A percentile compares a stretch with the other conserved stretches of the same genome.
phyloP scores from a whole-genome alignment of 2,113 vertebrate genomes.

The Muntiacus reevesi region DNA sequence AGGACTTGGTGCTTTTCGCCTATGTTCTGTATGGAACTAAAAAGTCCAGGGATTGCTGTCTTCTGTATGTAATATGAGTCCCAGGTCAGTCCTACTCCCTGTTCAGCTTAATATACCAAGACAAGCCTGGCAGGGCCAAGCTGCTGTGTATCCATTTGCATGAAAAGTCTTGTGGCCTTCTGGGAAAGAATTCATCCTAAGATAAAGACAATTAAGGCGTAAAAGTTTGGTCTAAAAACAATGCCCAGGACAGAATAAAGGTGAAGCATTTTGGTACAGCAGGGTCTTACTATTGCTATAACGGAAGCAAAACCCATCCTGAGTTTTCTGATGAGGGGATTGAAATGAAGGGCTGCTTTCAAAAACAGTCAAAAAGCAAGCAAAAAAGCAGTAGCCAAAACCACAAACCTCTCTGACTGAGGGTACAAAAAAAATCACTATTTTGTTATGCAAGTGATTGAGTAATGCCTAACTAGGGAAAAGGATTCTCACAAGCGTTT shows the following conservation, averaged over 20 bases:
- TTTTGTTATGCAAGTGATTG: neutral
- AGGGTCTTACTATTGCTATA: neutral
- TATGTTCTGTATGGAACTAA: neutral
- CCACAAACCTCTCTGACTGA: neutral
- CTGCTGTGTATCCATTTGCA: neutral
- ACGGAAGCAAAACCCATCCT: neutral
- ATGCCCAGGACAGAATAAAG: neutral
- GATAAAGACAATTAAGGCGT: neutral
- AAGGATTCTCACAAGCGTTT: neutral
- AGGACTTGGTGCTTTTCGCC: neutral
- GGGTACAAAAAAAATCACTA: neutral
- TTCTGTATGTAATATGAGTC: neutral
- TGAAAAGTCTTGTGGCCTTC: neutral
- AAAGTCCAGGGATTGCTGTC: neutral
- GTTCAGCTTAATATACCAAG: neutral
- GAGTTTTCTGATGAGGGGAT: neutral
- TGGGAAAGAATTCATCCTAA: neutral
- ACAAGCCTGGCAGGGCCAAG: neutral
- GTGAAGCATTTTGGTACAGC: neutral
- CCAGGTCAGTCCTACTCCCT: neutral
- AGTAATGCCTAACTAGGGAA: neutral
- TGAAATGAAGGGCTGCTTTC: conserved; percentile 3
- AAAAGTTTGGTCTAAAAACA: neutral
- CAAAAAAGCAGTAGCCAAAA: neutral
- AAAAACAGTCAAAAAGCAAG: neutral